These are phyloP conservation scores for Cryptotis parvus DNA, from an alignment of 2,113 vertebrate species.

Conservation along the genomic window DNA sequence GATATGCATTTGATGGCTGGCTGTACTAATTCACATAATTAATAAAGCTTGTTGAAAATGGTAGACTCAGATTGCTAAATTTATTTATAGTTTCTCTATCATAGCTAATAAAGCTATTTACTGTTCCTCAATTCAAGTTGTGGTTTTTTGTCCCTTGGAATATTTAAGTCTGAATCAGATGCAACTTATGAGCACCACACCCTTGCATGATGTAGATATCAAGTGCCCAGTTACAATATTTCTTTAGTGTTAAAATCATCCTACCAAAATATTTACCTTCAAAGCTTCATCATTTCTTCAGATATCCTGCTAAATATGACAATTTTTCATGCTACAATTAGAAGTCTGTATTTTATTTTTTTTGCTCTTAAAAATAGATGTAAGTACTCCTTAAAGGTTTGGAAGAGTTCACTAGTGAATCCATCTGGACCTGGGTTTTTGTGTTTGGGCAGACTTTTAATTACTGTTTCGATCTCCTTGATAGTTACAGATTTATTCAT, in stretches of 20 bases:
- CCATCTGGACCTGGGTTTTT: too few relatives aligned
- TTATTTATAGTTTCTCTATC: slow-evolving; percentile 34
- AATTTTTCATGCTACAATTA: not conserved
- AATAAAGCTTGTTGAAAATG: slow-evolving; percentile 67
- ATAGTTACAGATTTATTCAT: too few relatives aligned
- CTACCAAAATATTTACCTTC: slow-evolving; percentile 30
- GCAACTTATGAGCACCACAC: not conserved
- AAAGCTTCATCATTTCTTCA: not conserved
- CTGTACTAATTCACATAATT: slow-evolving; percentile 64
- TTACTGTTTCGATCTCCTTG: too few relatives aligned
- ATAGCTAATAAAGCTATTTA: slow-evolving; percentile 41
- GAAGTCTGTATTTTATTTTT: too few relatives aligned
- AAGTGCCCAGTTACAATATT: not conserved
- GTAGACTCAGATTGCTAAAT: slow-evolving; percentile 18
- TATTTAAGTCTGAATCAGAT: slow-evolving; percentile 43
- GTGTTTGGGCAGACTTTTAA: too few relatives aligned
- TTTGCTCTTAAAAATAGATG: too few relatives aligned
- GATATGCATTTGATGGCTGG: slow-evolving; percentile 29
- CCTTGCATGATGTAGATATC: not conserved
- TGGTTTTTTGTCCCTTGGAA: slow-evolving; percentile 41
- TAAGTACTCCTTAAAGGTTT: too few relatives aligned
- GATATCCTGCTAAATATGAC: slow-evolving; percentile 21
- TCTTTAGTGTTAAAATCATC: not conserved
- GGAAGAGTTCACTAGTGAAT: too few relatives aligned
- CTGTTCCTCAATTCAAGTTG: slow-evolving; percentile 32